A percentile compares a stretch with the other conserved stretches of the same genome.
These are phyloP conservation scores for Diachrysia chrysitis DNA, from an alignment of 2,888 invertebrate species.

Conservation along the genomic window DNA sequence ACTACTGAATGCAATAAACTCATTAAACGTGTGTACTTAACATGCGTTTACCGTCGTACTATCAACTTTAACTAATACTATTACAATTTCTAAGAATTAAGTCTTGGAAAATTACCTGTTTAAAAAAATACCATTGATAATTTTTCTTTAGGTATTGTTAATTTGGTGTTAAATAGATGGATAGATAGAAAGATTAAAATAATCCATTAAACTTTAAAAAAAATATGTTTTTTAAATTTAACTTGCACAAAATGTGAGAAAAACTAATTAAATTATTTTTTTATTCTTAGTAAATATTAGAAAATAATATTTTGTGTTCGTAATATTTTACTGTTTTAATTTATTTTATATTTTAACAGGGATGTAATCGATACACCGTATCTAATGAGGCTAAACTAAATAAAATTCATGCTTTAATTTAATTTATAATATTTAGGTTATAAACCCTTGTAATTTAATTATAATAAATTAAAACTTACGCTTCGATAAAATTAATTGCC, in stretches of 20 bases:
- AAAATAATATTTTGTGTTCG: background rate
- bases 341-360: background rate
- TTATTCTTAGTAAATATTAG: too few relatives aligned
- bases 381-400: background rate
- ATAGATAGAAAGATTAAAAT: too few relatives aligned
- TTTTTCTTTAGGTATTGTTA: too few relatives aligned
- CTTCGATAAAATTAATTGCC: conserved; percentile 83
- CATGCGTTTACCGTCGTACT: conserved; percentile 2
- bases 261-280: too few relatives aligned
- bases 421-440: background rate
- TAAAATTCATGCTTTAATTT: background rate
- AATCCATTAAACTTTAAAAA: background rate
- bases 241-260: too few relatives aligned
- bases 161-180: too few relatives aligned
- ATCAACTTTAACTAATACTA: conserved; percentile 4
- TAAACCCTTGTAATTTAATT: background rate
- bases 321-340: background rate
- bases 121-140: background rate
- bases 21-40: conserved; percentile 19
- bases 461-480: conserved; percentile 70
- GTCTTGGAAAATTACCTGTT: background rate
- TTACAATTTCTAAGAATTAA: conserved; percentile 27
- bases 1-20: conserved; percentile 15
- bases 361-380: background rate
- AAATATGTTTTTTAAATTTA: background rate